Conservation (phyloP, 2,888 invertebrate species). For the Aspidiotus rigidus region DNA sequence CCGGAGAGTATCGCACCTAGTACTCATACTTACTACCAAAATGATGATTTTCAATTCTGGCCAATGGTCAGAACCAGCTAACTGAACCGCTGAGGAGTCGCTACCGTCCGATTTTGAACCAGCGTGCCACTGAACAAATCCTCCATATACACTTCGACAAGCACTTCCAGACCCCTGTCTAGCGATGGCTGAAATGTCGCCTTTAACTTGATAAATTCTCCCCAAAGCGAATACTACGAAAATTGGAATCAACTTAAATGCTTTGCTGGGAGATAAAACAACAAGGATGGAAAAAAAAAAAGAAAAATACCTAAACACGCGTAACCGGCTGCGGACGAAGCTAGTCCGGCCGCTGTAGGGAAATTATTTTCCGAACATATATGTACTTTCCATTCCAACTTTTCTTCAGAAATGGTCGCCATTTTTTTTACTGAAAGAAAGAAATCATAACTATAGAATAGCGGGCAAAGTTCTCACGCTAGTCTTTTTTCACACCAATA, state of each 20-base stretch:
- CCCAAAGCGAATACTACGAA: conserved; percentile 61
- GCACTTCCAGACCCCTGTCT: conserved; percentile 90
- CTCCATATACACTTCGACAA: conserved; percentile 86
- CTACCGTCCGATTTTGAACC: conserved; percentile 56
- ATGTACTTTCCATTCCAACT: conserved; percentile 61
- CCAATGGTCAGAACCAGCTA: conserved; percentile 72
- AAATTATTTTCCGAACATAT: conserved; percentile 92
- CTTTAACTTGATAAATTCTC: conserved; percentile 61
- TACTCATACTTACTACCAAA: conserved; percentile 57
- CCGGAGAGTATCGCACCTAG: background rate
- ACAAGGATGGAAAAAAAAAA: background rate
- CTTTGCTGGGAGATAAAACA: background rate
- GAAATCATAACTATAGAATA: background rate
- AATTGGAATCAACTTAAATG: background rate
- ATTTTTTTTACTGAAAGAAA: conserved; percentile 33
- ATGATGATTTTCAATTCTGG: conserved; percentile 80
- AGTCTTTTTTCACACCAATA: background rate
- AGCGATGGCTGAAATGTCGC: conserved; percentile 51
- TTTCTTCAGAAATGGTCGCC: conserved; percentile 39
- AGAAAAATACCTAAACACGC: conserved; percentile 65
- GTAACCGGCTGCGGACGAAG: conserved; percentile 97
- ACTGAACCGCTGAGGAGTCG: conserved; percentile 67
- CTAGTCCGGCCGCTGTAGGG: conserved; percentile 95
- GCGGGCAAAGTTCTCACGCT: too few relatives aligned
- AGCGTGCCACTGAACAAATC: conserved; percentile 87